phyloP scores from a whole-genome alignment of 2,797 vertebrate species.

The Ceryle rudis region DNA sequence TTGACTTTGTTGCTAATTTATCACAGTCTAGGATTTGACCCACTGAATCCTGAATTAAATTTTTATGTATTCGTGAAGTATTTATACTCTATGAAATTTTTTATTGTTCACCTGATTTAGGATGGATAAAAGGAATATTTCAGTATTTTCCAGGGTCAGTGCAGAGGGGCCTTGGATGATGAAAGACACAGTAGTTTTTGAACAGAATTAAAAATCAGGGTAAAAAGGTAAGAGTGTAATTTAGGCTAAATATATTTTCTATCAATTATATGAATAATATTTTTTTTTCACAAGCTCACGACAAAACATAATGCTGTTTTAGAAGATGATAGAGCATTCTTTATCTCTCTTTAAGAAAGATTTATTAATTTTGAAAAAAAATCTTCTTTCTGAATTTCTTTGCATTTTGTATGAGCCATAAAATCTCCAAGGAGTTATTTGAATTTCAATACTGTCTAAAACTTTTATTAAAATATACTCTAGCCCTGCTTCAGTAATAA shows the following conservation, averaged over 20 bases:
- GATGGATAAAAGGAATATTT: slow-evolving; percentile 14
- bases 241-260: slow-evolving; percentile 25
- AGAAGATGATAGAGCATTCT: not conserved
- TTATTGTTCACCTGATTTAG: slow-evolving; percentile 39
- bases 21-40: not conserved
- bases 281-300: not conserved
- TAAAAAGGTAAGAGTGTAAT: not conserved
- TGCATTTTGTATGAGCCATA: slow-evolving; percentile 58
- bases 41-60: slow-evolving; percentile 10
- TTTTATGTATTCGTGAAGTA: not conserved
- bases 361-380: slow-evolving; percentile 55
- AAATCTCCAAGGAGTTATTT: slow-evolving; percentile 64
- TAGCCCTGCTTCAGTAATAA: slow-evolving; percentile 67
- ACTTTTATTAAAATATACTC: slow-evolving; percentile 72
- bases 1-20: slow-evolving; percentile 19
- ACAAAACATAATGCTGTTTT: not conserved
- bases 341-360: slow-evolving; percentile 24
- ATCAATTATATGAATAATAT: slow-evolving; percentile 8
- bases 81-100: slow-evolving; percentile 16
- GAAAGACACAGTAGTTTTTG: not conserved
- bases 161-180: not conserved
- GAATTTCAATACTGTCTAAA: slow-evolving; percentile 52
- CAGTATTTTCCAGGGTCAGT: not conserved
- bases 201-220: slow-evolving; percentile 1
- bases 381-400: slow-evolving; percentile 42